phyloP scores from a whole-genome alignment of 2,888 invertebrate genomes.

The Drosophila affinis region DNA sequence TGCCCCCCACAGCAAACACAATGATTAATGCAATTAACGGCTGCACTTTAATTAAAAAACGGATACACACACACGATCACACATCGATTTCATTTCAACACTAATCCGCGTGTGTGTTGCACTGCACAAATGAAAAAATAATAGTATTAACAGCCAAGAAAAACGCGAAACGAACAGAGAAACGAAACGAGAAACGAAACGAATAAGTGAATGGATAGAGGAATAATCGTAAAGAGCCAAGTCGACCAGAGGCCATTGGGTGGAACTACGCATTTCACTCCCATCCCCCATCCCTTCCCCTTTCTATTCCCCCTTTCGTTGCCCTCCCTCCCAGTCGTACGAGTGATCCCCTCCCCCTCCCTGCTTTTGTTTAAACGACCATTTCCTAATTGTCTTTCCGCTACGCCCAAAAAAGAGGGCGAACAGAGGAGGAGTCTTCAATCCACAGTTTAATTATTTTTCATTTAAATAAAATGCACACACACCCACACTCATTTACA shows the following conservation, averaged over 20 bases:
- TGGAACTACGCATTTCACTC: constrained; percentile 56
- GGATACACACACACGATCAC: constrained; percentile 17
- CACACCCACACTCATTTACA: constrained; percentile 32
- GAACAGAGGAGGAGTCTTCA: constrained; percentile 47
- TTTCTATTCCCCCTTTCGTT: neutral
- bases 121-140: constrained; percentile 71
- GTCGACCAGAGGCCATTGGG: constrained; percentile 23
- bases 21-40: constrained; percentile 77
- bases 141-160: constrained; percentile 59
- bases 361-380: constrained; percentile 46
- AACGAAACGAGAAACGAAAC: constrained; percentile 8
- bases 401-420: constrained; percentile 38
- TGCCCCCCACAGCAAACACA: constrained; percentile 52
- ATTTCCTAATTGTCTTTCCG: constrained; percentile 75
- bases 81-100: constrained; percentile 57
- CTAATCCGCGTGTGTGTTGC: constrained; percentile 65
- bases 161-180: constrained; percentile 36
- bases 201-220: neutral
- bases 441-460: constrained; percentile 77
- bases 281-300: neutral
- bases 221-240: constrained; percentile 18
- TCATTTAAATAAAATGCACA: constrained; percentile 71
- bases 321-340: too few relatives aligned
- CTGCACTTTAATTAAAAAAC: constrained; percentile 74
- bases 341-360: too few relatives aligned